Evolutionary conservation across 2,888 invertebrate species (phyloP), one percentile per base, ranked within the genome.

Genomic region (Ametastegia equiseti): DNA sequence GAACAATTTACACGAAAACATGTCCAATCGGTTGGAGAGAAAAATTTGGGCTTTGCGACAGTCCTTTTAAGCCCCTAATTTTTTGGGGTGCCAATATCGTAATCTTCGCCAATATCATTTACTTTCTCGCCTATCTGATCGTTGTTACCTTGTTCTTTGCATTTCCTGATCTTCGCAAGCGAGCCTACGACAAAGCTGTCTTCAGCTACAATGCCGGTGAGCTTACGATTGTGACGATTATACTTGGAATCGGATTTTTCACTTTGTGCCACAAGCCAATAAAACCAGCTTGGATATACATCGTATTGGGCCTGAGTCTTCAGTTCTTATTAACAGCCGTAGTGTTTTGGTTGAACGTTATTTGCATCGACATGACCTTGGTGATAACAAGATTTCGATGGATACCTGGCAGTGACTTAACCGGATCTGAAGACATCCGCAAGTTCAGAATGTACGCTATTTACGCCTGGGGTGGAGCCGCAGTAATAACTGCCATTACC

Each of bases 341-440:
- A 7, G 86, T 86, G 9, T 82, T 86, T n/a, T 90, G 90, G 90
- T 81, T 89, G 30, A 84, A 88, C n/a, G 84, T 88, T n/a, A 87
- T 90, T 50, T 89, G 90, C 81, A 85, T 89, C 69, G 90, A 90
- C 81, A 87, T 89, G 83, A 88, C 90, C 3, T 82, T 88, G 13
- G 87, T 86, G 7, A 90, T 90, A 78, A 90, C 90, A 13, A 84
- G 88, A 80, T 87, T 90, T 69, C 86, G 86, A 15, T 89, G 87
- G 89, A 84, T 84, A 2, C 88, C 88, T 2, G 81, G 86, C 5
- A 77, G 67, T 73, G 81, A 82, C 33, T 36, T 82, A 2, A 86
- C 85, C 42, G 85, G 83, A n/a, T 82, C 81, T 27, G 86, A 86
- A 75, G 87, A 88, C 60, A 83, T 80, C 45, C 84, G 85, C 79